Evolutionary conservation across 2,113 vertebrate species (phyloP), one percentile per base, ranked within the genome.

Genomic region (Fregetta grallaria): DNA sequence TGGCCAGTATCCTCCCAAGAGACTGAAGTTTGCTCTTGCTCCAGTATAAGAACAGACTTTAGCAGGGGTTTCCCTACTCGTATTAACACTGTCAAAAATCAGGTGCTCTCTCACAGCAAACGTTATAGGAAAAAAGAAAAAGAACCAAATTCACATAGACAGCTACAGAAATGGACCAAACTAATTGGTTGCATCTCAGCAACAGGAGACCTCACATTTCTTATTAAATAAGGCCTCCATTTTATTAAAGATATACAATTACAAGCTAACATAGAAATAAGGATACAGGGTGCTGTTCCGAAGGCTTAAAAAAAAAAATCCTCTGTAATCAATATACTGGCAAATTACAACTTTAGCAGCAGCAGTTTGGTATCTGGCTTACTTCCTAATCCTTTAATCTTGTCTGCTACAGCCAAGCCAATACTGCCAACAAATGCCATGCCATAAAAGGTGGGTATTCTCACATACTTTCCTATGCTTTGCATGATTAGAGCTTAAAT

Each of bases 381-480:
- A 42, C 58, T 85, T 75, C 45, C 49, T 95, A 95, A 97, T 95
- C 96, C 77, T 90, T 96, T 96, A 92, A 91, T 95, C 92, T 95
- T 82, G 92, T 65, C 75, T 85, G 86, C 71, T 92, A 70, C 86
- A 88, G 55, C 23, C 20, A 85, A 61, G 42, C 13, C 2, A 1
- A 72, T 65, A 63, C 76, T 95, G 94, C 66, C 92, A 94, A 65
- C 70, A 94, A 82, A 89, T 94, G 86, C 77, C 86, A 81, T 53
- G 70, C 94, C 91, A 91, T 92, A 91, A 79, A 97, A 95, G 84
- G 91, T 90, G 80, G 42, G 44, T 89, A 92, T 94, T 95, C 94
- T 81, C 65, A 89, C 95, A 92, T 90, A 66, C 29, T 79, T 90
- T 82, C 85, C 93, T 96, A 76, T 92, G 88, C 62, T 84, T 89